A percentile compares a stretch with the other conserved stretches of the same genome.
Conservation (phyloP, 2,113 vertebrate genomes). For the Epinephelus fuscoguttatus region DNA sequence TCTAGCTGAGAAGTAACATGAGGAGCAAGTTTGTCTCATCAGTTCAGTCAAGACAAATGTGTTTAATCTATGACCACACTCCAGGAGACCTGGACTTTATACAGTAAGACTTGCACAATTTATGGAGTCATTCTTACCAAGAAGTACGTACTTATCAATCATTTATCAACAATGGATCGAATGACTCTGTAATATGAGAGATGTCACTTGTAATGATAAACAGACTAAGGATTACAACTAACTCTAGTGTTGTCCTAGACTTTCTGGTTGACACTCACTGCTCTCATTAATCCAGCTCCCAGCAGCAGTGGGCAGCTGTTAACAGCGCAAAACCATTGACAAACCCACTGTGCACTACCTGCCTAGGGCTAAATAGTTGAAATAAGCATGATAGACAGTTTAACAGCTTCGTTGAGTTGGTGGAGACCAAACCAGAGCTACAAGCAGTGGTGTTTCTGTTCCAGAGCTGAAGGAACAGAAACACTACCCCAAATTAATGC, state of each 20-base stretch:
- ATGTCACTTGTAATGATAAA: background rate
- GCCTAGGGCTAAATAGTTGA: too few relatives aligned
- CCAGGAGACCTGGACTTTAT: background rate
- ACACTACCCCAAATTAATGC: background rate
- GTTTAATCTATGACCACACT: background rate
- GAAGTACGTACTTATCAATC: background rate
- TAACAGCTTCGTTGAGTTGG: background rate
- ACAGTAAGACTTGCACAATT: background rate
- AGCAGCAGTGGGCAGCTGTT: background rate
- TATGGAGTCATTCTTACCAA: background rate
- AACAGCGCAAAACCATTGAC: too few relatives aligned
- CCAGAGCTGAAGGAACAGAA: too few relatives aligned
- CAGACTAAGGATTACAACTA: background rate
- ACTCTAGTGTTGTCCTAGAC: background rate
- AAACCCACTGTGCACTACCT: too few relatives aligned
- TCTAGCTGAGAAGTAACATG: constrained; percentile 13
- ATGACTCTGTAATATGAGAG: background rate
- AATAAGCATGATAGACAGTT: background rate
- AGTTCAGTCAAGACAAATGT: background rate
- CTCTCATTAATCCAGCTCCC: background rate
- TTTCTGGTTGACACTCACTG: too few relatives aligned
- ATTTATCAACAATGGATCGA: background rate
- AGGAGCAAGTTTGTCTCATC: background rate
- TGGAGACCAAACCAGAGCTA: background rate
- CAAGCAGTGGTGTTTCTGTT: background rate